phyloP scores from a whole-genome alignment of 2,888 invertebrate genomes.

The Lasius fuliginosus region DNA sequence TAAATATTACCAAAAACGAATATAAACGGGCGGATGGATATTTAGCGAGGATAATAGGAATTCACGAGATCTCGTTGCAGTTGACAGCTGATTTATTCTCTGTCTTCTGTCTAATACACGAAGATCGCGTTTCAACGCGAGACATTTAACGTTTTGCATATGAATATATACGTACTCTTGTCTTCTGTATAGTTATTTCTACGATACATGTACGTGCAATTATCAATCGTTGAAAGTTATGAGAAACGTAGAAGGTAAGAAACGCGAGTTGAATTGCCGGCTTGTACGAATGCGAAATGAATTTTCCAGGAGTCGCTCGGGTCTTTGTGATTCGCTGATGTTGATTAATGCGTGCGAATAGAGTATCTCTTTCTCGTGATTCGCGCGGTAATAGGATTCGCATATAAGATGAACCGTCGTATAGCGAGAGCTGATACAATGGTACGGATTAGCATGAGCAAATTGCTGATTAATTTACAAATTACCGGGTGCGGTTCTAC shows the following conservation, averaged over 20 bases:
- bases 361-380: neutral
- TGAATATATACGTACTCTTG: neutral
- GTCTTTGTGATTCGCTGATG: slow-evolving; percentile 52
- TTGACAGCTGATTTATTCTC: neutral
- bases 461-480: slow-evolving; percentile 47
- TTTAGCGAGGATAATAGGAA: neutral
- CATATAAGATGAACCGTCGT: slow-evolving; percentile 46
- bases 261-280: slow-evolving; percentile 1
- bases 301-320: neutral
- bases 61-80: neutral
- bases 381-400: slow-evolving; percentile 51
- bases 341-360: slow-evolving; percentile 45
- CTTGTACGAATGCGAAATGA: slow-evolving; percentile 20
- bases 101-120: neutral
- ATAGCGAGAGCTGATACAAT: slow-evolving; percentile 5
- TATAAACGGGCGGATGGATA: neutral
- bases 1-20: neutral
- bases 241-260: slow-evolving; percentile 10
- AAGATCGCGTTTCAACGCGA: neutral
- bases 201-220: slow-evolving; percentile 14
- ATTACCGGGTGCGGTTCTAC: neutral
- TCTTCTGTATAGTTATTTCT: neutral
- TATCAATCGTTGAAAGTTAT: slow-evolving; percentile 40
- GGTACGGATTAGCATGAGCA: slow-evolving; percentile 32
- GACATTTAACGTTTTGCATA: neutral